These are phyloP conservation scores for Nomada fucata DNA, from an alignment of 2,888 invertebrate species.

Conservation along the genomic window DNA sequence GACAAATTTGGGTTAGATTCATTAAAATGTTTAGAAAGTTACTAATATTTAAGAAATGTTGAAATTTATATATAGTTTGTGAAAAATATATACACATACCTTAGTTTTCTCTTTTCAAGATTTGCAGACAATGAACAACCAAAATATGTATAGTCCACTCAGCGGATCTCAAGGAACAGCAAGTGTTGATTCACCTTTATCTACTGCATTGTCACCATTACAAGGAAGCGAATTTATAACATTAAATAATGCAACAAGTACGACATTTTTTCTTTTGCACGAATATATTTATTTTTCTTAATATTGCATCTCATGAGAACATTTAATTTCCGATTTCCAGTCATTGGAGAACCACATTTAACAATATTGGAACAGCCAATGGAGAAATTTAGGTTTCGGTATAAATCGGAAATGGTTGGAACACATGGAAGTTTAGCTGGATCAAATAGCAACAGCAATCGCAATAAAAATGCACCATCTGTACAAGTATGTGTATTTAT, in stretches of 20 bases:
- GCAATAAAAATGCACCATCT: constrained; percentile 89
- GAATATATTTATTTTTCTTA: neutral
- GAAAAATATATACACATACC: neutral
- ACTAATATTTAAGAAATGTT: neutral
- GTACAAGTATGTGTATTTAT: constrained; percentile 87
- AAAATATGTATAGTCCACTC: constrained; percentile 58
- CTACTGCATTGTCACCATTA: constrained; percentile 66
- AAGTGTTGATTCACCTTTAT: constrained; percentile 70
- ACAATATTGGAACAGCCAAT: constrained; percentile 90
- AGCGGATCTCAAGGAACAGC: constrained; percentile 65
- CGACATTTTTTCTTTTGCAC: neutral
- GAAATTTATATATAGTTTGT: neutral
- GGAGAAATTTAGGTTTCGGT: constrained; percentile 92
- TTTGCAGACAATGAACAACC: constrained; percentile 47
- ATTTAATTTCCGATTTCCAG: neutral
- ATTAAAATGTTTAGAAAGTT: neutral
- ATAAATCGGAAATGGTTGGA: constrained; percentile 94
- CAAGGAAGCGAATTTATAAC: constrained; percentile 63
- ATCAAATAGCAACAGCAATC: constrained; percentile 86
- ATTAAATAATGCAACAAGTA: constrained; percentile 64
- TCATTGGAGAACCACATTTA: constrained; percentile 84
- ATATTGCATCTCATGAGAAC: neutral
- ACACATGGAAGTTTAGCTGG: constrained; percentile 93
- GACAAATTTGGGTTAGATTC: neutral
- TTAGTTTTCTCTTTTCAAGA: constrained; percentile 34